Percentiles rank a stretch among this genome's conserved stretches.
Evolutionary conservation across 2,113 vertebrate species (phyloP).

Genomic region (Callipepla californica): DNA sequence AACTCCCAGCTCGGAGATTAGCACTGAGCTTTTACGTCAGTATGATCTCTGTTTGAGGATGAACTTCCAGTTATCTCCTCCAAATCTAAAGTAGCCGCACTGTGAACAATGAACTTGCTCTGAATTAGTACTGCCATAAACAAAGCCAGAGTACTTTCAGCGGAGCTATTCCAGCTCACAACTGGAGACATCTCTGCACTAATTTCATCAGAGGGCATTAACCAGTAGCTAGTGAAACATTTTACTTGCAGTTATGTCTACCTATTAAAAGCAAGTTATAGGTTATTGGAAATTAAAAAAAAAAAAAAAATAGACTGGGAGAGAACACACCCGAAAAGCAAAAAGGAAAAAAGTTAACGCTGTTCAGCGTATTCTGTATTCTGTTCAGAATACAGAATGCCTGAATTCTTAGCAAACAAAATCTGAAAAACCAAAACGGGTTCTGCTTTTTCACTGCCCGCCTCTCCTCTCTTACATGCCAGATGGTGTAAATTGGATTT

Average conservation of each 20-base stretch:
- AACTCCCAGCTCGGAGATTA: neutral
- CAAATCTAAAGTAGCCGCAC: neutral
- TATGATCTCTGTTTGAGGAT: neutral
- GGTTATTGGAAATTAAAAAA: neutral
- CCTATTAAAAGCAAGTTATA: neutral
- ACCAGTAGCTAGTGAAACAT: neutral
- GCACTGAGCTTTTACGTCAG: neutral
- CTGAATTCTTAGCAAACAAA: neutral
- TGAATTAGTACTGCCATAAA: neutral
- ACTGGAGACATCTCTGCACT: neutral
- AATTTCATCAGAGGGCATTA: neutral
- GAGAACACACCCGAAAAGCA: neutral
- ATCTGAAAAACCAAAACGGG: neutral
- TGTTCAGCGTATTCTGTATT: too few species aligned
- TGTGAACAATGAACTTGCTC: neutral
- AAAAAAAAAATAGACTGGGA: neutral
- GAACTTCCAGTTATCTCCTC: neutral
- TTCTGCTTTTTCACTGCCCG: neutral
- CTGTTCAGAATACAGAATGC: neutral
- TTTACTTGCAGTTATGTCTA: neutral
- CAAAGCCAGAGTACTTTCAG: neutral
- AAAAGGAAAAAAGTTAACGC: neutral
- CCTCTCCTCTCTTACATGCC: neutral
- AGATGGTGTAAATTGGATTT: conserved; percentile 29
- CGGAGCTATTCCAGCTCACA: neutral